A percentile compares a stretch with the other conserved stretches of the same genome.
Conservation (phyloP, 2,888 invertebrate species). For the Macroteleia sp. region DNA sequence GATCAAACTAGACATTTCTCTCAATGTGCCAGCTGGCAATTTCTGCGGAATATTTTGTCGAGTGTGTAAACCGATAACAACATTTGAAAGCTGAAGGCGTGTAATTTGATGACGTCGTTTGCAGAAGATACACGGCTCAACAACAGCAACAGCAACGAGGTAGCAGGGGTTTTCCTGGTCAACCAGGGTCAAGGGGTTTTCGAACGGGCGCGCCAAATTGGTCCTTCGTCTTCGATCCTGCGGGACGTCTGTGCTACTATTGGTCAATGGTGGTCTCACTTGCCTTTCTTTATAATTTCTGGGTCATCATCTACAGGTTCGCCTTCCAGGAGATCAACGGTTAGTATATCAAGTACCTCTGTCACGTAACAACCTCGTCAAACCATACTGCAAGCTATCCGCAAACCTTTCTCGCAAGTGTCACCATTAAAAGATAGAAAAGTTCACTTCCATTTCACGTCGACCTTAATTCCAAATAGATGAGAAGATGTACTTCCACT, state of each 20-base stretch:
- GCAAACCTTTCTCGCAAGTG: conserved; percentile 23
- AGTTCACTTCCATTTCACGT: no score
- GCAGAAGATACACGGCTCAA: conserved; percentile 80
- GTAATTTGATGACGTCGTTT: conserved; percentile 50
- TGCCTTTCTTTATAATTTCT: conserved; percentile 98
- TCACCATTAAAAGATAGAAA: no score
- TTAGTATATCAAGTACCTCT: conserved; percentile 83
- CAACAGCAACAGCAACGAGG: conserved; percentile 83
- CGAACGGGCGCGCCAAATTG: conserved; percentile 90
- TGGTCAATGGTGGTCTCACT: conserved; percentile 98
- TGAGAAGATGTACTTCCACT: no score
- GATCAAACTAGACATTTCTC: conserved; percentile 2
- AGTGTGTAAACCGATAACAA: conserved; percentile 30
- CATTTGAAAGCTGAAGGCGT: conserved; percentile 20
- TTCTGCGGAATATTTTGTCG: conserved; percentile 27
- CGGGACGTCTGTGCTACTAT: conserved; percentile 97
- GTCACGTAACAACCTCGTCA: conserved; percentile 54
- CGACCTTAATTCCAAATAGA: no score
- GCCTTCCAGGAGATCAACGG: conserved; percentile 98
- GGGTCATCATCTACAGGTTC: conserved; percentile 99
- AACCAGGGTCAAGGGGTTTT: conserved; percentile 84
- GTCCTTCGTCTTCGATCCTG: conserved; percentile 99
- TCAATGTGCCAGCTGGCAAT: background rate
- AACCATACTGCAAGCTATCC: conserved; percentile 19
- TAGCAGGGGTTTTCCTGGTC: conserved; percentile 81